Base-by-base conservation (phyloP, 2,888 invertebrate genomes). In the Calameuta pallipes region DNA sequence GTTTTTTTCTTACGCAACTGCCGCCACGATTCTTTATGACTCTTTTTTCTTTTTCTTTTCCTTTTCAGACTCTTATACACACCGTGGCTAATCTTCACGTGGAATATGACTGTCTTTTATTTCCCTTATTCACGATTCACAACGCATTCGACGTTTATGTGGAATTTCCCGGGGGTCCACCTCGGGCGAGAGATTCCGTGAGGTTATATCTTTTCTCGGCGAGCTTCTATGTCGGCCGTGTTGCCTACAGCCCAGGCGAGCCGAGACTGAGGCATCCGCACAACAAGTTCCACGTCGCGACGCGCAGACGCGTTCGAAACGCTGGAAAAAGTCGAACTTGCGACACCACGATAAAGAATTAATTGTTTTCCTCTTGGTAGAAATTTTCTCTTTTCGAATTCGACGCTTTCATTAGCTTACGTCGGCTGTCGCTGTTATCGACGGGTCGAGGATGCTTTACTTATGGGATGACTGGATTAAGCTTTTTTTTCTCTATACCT, bases 171-270 rank as follows among this genome's bases (percentile, higher is more conserved):
- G 56, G 56, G 56, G 23, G 23, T 9, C 23, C 23, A 9, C 6
- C 71, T 71, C 71, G 71, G 13, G 71, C 31, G 31, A 71, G 71
- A 9, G 23, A 71, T 15, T 12, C 34, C 34, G 31, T 6, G 31
- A 31, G 34, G 71, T 34, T 30, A 34, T 34, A 71, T 34, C 31
- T 34, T 71, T 71, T 71, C 71, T 71, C 71, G 31, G 33, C 23
- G 71, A 31, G 71, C 71, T 33, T 33, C 33, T 31, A 71, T 82
- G 85, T 79, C 81, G 81, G 75, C 79, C 82, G 85, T 89, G 86
- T 86, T 89, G 88, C 88, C 86, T 86, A 86, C 83, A 87, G 89
- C 90, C 90, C 90, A 90, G 90, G 88, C 90, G 87, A 90, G 88
- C 89, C 89, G 89, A 89, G 88, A 90, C 90, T 90, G 89, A 88